Base-by-base conservation (phyloP, 2,113 vertebrate species). In the Micromys minutus region DNA sequence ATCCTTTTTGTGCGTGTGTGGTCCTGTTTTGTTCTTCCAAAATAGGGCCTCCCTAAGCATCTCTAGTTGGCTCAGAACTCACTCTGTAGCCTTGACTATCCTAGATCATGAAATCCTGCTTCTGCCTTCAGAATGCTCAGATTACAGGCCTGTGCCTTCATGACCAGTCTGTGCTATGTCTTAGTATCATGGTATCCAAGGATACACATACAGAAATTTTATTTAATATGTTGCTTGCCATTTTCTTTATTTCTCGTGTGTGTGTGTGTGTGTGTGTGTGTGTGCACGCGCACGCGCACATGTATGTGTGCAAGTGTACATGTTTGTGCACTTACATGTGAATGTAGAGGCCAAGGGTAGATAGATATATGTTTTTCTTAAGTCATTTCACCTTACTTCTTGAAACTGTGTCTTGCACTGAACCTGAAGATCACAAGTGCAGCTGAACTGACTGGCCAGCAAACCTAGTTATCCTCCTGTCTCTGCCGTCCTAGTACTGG, bases 121-220 rank as follows among this genome's bases (percentile, higher is more conserved):
- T 72, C 36, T 8, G 10, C 36, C n/a, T 42, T 55, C 50, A 74
- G 50, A 42, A 39, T 29, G 12, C 85, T 17, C 67, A 31, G 85
- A n/a, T 36, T 71, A 55, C 45, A 39, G 63, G 7, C 12, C 47
- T 87, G 50, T 7, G 69, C 16, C 34, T 42, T 24, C 7, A 69
- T 12, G 24, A 36, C 63, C 4, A 26, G 29, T 2, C 8, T 87
- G 45, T 52, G 34, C 4, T 52, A n/a, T 52, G 12, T 71, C 34
- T 71, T 89, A 50, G 17, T 47, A 3, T 57, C 63, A 45, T 19
- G 74, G 16, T 89, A 10, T 17, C 8, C 11, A 47, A 84, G n/a
- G 0, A 67, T 75, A 92, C 85, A 77, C 24, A 39, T 72, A 52
- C 2, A 71, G 47, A 91, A 89, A 89, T 95, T 75, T 96, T 95